A percentile compares a stretch with the other conserved stretches of the same genome.
phyloP scores from a whole-genome alignment of 2,113 vertebrate species.

The Gymnobelideus leadbeateri region DNA sequence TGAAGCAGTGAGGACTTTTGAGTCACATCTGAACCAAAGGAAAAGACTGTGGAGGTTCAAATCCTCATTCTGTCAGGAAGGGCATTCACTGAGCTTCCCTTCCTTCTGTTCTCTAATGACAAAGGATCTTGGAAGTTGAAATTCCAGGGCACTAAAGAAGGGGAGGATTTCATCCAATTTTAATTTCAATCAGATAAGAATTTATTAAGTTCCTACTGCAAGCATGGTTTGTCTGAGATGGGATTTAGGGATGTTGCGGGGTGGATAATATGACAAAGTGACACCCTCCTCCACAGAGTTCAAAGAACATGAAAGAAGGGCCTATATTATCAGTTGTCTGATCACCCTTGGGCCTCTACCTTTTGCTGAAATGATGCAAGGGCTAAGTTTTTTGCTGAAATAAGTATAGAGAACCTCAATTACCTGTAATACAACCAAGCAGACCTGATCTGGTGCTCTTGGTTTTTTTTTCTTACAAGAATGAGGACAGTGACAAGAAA shows the following conservation, averaged over 20 bases:
- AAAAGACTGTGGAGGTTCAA: background rate
- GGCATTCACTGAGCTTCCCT: background rate
- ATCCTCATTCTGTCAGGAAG: background rate
- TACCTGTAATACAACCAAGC: background rate
- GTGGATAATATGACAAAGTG: background rate
- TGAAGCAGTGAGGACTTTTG: background rate
- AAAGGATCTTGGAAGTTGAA: background rate
- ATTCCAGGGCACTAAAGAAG: background rate
- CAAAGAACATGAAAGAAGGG: background rate
- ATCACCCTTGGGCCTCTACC: background rate
- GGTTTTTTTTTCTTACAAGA: background rate
- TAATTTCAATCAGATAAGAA: background rate
- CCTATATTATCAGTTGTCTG: background rate
- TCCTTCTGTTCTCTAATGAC: background rate
- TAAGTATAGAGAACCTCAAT: background rate
- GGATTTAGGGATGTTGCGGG: background rate
- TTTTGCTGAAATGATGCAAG: background rate
- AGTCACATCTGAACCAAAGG: background rate
- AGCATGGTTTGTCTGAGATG: background rate
- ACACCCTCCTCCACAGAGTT: background rate
- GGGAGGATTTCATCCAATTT: background rate
- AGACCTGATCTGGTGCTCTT: background rate
- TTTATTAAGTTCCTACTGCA: background rate
- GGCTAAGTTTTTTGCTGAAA: conserved; percentile 1
- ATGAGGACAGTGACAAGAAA: background rate